phyloP scores from a whole-genome alignment of 2,797 vertebrate species.

The Limosa lapponica region DNA sequence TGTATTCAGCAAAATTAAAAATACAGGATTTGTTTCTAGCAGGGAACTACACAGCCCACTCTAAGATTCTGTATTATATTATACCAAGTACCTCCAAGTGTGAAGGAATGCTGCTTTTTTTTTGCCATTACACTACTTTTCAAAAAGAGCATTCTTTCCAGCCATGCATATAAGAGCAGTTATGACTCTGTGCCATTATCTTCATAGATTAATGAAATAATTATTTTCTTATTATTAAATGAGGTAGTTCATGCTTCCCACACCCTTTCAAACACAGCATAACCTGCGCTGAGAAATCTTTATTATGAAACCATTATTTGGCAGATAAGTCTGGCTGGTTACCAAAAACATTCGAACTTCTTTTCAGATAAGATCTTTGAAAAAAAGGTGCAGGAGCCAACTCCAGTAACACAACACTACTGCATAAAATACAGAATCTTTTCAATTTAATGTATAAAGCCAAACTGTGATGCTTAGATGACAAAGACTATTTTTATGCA shows the following conservation, averaged over 20 bases:
- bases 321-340: background rate
- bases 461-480: background rate
- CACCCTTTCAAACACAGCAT: background rate
- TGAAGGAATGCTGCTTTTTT: background rate
- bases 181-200: background rate
- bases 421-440: background rate
- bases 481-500: background rate
- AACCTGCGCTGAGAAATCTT: background rate
- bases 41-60: background rate
- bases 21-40: background rate
- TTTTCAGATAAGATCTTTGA: background rate
- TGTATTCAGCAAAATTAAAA: background rate
- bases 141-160: background rate
- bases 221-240: background rate
- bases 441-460: background rate
- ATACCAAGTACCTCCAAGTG: background rate
- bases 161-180: background rate
- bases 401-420: background rate
- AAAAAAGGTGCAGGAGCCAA: background rate
- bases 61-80: background rate
- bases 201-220: background rate
- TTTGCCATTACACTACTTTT: background rate
- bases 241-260: background rate
- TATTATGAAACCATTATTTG: background rate
- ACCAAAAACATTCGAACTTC: background rate